A percentile compares a stretch with the other conserved stretches of the same genome.
phyloP scores from a whole-genome alignment of 2,113 vertebrate genomes.

The Perca fluviatilis region DNA sequence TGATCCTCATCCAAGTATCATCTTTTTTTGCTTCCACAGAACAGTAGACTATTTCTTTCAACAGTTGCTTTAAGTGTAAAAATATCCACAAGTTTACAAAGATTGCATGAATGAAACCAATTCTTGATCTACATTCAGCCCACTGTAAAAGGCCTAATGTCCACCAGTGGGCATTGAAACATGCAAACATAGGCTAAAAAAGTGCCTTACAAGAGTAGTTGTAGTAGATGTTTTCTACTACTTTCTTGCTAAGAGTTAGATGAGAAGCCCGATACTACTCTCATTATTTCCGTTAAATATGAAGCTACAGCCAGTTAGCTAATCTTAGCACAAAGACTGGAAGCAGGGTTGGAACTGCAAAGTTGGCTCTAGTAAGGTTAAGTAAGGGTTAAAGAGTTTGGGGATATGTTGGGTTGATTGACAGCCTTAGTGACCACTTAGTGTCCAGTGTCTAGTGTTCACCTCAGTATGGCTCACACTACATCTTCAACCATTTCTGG shows the following conservation, averaged over 20 bases:
- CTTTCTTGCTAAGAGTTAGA: not conserved
- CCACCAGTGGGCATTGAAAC: not conserved
- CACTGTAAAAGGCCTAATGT: not conserved
- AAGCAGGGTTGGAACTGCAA: not conserved
- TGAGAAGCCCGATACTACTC: not conserved
- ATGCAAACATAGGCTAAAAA: not conserved
- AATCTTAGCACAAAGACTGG: not conserved
- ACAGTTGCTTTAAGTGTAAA: not conserved
- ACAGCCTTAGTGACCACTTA: not conserved
- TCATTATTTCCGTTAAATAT: not conserved
- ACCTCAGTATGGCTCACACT: not conserved
- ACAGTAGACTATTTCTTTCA: not conserved
- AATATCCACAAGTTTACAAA: constrained; percentile 17
- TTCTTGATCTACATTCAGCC: not conserved
- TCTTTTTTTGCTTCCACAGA: not conserved
- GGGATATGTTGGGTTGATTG: constrained; percentile 2
- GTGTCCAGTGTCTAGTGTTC: not conserved
- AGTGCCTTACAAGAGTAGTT: not conserved
- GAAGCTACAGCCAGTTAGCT: not conserved
- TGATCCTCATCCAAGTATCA: not conserved
- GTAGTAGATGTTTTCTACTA: too few species aligned
- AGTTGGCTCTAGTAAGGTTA: not conserved
- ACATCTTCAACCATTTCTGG: not conserved
- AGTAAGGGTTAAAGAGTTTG: not conserved
- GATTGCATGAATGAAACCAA: constrained; percentile 3